phyloP scores from a whole-genome alignment of 2,888 invertebrate species.

The Drosophila flavopinicola region DNA sequence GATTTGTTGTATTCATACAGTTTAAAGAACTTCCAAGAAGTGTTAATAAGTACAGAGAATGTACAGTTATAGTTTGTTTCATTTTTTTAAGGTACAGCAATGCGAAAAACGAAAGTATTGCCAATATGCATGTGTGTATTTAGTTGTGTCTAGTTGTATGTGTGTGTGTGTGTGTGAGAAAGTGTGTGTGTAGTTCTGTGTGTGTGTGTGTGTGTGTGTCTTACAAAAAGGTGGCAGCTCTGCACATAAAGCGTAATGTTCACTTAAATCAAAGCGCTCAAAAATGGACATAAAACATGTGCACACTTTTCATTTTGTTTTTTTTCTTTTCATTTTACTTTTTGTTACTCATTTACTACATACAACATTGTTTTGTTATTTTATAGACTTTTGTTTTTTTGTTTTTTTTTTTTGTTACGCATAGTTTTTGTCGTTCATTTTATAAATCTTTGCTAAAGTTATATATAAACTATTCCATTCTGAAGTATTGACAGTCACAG shows the following conservation, averaged over 20 bases:
- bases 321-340: constrained; percentile 25
- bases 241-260: constrained; percentile 76
- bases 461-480: constrained; percentile 78
- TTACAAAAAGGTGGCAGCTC: constrained; percentile 71
- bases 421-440: constrained; percentile 36
- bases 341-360: constrained; percentile 42
- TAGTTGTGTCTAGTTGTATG: constrained; percentile 20
- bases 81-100: constrained; percentile 73
- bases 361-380: constrained; percentile 32
- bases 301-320: constrained; percentile 27
- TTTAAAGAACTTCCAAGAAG: constrained; percentile 72
- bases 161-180: constrained; percentile 1
- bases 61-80: constrained; percentile 65
- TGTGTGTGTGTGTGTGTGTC: constrained; percentile 34
- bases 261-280: constrained; percentile 67
- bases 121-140: constrained; percentile 55
- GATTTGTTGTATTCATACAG: constrained; percentile 38
- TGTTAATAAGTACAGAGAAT: constrained; percentile 69
- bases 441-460: constrained; percentile 74
- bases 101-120: constrained; percentile 73
- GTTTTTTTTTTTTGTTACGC: constrained; percentile 30
- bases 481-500: constrained; percentile 83
- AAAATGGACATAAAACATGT: constrained; percentile 68
- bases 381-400: constrained; percentile 40
- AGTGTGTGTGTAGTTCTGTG: constrained; percentile 3